Conservation (phyloP, 2,797 vertebrate species). For the Crossoptilon crossoptilon region DNA sequence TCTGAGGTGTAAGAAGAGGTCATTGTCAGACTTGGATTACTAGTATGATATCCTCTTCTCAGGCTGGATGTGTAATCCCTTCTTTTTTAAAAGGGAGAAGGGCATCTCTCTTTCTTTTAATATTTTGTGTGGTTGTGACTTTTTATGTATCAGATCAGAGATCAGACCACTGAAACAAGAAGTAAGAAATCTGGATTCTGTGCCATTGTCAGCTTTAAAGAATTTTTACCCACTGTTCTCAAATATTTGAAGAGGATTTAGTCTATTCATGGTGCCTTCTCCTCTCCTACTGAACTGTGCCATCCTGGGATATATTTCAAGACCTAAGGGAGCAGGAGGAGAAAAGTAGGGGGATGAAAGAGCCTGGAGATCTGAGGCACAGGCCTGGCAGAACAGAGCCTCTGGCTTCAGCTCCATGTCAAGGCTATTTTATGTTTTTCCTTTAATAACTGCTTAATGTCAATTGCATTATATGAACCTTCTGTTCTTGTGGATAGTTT, state of each 20-base stretch:
- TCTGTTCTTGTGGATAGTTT: background rate
- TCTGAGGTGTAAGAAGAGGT: background rate
- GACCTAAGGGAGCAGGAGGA: background rate
- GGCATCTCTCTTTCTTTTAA: background rate
- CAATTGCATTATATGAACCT: background rate
- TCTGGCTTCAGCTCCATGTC: background rate
- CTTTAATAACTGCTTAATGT: background rate
- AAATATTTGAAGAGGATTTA: slow-evolving; percentile 15
- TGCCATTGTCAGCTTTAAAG: background rate
- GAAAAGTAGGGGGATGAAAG: background rate
- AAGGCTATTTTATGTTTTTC: background rate
- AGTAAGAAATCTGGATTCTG: background rate
- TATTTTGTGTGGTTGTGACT: background rate
- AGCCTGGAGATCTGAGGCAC: background rate
- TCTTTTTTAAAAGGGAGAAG: background rate
- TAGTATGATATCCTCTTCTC: background rate
- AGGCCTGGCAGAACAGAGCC: background rate
- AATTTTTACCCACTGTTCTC: background rate
- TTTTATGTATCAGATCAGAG: background rate
- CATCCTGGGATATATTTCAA: background rate
- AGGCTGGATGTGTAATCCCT: background rate
- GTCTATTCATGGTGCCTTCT: background rate
- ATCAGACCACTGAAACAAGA: background rate
- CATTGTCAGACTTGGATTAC: background rate
- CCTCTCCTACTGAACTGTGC: background rate